phyloP scores from a whole-genome alignment of 2,797 vertebrate genomes.

The Buceros bicornis region DNA sequence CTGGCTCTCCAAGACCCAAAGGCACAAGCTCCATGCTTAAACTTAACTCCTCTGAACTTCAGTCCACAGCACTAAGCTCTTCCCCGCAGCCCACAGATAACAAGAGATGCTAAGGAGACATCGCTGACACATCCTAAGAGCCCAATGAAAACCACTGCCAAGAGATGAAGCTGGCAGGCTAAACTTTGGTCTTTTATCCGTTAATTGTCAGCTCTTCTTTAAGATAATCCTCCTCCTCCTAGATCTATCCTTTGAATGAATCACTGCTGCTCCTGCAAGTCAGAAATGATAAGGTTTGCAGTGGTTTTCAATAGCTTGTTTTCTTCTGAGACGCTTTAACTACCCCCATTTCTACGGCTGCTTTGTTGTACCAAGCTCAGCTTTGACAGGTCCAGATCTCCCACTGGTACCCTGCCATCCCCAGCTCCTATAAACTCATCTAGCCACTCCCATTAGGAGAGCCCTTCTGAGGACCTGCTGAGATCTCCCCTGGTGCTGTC shows the following conservation, averaged over 20 bases:
- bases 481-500: not conserved
- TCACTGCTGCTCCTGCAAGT: not conserved
- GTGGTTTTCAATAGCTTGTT: not conserved
- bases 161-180: constrained; percentile 5
- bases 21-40: not conserved
- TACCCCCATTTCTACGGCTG: not conserved
- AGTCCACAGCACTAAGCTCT: not conserved
- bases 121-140: not conserved
- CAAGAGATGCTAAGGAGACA: not conserved
- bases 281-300: not conserved
- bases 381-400: not conserved
- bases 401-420: not conserved
- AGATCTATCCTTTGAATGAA: constrained; percentile 12
- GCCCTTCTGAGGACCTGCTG: not conserved
- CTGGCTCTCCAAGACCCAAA: not conserved
- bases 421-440: not conserved
- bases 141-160: constrained; percentile 2
- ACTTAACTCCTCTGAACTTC: not conserved
- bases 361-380: not conserved
- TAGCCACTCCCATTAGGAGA: not conserved
- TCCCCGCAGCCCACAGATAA: not conserved
- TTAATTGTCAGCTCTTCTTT: constrained; percentile 2
- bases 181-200: not conserved
- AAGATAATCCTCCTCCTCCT: not conserved
- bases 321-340: not conserved